phyloP scores from a whole-genome alignment of 2,113 vertebrate species.

The Ceyx margarethae region DNA sequence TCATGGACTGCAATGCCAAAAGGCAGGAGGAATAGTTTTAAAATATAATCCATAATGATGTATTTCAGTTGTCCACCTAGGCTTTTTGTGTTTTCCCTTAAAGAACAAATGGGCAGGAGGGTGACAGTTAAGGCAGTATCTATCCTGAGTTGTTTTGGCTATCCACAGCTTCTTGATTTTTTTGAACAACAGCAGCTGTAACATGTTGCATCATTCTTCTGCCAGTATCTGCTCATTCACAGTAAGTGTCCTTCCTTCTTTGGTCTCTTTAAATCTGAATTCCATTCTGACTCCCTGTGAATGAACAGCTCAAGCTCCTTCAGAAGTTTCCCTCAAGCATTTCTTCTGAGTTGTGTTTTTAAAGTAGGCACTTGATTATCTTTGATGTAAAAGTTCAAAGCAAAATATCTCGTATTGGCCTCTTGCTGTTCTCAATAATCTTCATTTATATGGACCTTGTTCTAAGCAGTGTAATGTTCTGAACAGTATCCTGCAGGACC shows the following conservation, averaged over 20 bases:
- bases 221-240: neutral
- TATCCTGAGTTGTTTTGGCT: neutral
- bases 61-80: neutral
- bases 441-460: neutral
- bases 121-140: neutral
- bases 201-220: neutral
- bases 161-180: neutral
- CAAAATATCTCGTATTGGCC: neutral
- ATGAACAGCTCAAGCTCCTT: neutral
- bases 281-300: neutral
- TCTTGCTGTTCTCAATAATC: neutral
- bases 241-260: neutral
- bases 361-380: neutral
- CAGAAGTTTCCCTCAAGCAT: neutral
- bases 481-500: neutral
- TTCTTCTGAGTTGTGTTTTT: neutral
- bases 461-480: neutral
- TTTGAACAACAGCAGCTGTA: neutral
- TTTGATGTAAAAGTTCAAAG: neutral
- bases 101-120: neutral
- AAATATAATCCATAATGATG: neutral
- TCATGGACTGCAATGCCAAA: neutral
- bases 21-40: neutral
- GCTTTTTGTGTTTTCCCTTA: neutral
- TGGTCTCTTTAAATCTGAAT: neutral